Evolutionary conservation across 2,888 invertebrate species (phyloP).

Genomic region (Pyrgus malvae): DNA sequence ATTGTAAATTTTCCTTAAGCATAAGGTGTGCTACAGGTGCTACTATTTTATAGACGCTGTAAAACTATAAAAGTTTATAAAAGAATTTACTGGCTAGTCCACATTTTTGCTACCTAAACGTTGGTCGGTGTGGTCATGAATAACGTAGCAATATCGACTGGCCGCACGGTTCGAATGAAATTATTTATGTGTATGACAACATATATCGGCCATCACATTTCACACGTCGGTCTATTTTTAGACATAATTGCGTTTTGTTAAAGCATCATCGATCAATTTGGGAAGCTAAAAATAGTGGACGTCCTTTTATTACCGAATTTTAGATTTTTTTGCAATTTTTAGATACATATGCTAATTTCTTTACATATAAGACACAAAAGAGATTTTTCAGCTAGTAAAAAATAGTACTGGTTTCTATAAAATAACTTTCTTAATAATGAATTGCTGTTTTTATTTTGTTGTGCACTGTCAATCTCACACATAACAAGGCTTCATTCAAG

Average conservation of each 20-base stretch:
- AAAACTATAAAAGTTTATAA: not conserved
- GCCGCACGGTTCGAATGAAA: constrained; percentile 61
- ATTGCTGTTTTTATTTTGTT: too few relatives aligned
- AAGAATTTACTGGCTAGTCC: not conserved
- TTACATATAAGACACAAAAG: too few relatives aligned
- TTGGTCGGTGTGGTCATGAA: constrained; percentile 67
- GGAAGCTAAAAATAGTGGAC: not conserved
- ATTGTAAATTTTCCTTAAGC: not conserved
- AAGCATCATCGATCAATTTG: not conserved
- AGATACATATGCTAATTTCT: too few relatives aligned
- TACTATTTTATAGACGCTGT: not conserved
- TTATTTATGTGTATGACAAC: constrained; percentile 69
- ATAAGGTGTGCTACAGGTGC: too few relatives aligned
- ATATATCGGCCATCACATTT: constrained; percentile 38
- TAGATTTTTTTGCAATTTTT: too few relatives aligned
- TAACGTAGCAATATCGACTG: constrained; percentile 78
- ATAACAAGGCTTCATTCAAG: too few relatives aligned
- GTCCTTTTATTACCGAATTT: too few relatives aligned
- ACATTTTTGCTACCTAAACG: constrained; percentile 48
- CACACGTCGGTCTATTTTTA: constrained; percentile 57
- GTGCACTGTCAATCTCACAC: too few relatives aligned
- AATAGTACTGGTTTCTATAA: too few relatives aligned
- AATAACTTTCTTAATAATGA: too few relatives aligned
- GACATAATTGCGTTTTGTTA: constrained; percentile 31
- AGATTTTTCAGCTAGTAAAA: too few relatives aligned